These are phyloP conservation scores for Arctocebus calabarensis DNA, from an alignment of 2,797 vertebrate genomes.

Conservation along the genomic window DNA sequence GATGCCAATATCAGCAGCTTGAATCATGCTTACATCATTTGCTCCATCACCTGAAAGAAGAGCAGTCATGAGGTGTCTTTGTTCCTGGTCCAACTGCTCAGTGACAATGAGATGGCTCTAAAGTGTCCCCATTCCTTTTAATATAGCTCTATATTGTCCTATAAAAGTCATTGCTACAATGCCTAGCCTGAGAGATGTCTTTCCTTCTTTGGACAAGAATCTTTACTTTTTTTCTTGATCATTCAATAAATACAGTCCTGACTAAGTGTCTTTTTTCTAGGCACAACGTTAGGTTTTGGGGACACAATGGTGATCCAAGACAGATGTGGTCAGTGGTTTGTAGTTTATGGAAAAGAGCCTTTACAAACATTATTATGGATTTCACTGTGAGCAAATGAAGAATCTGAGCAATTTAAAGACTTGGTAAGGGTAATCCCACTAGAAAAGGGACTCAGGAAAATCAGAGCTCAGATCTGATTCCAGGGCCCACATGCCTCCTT, in stretches of 20 bases:
- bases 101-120: neutral
- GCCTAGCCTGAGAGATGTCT: neutral
- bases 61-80: constrained; percentile 55
- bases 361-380: neutral
- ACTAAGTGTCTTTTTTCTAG: neutral
- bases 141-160: neutral
- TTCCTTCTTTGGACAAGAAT: neutral
- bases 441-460: neutral
- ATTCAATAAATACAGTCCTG: neutral
- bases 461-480: neutral
- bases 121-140: neutral
- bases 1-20: constrained; percentile 95
- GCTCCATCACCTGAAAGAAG: constrained; percentile 94
- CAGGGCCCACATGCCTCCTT: neutral
- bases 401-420: neutral
- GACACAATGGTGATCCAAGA: neutral
- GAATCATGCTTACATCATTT: constrained; percentile 99
- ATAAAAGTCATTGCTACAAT: neutral
- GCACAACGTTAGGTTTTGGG: neutral
- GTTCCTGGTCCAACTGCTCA: neutral
- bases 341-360: neutral
- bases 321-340: neutral
- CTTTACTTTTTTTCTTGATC: neutral
- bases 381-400: neutral
- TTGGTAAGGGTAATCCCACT: neutral